Evolutionary conservation across 1,140 invertebrate genomes (phyloP).

Genomic region (Drosophila equinoxialis): DNA sequence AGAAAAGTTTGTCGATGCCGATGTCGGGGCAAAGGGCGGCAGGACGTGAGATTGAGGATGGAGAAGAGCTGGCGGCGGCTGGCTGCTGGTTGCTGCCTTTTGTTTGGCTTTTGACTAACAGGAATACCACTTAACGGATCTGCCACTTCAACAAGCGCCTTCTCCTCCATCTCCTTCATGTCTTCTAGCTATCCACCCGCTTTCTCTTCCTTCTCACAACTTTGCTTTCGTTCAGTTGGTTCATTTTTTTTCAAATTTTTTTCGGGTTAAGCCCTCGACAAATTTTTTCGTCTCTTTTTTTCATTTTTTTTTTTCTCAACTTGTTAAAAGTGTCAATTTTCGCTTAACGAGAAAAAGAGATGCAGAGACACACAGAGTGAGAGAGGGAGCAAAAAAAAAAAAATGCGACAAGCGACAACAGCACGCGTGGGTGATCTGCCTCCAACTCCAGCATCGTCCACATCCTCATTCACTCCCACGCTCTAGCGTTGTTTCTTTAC

Average conservation of each 20-base stretch:
- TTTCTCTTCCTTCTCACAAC: slow-evolving; percentile 21
- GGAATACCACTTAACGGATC: slow-evolving; percentile 65
- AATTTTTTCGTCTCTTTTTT: slow-evolving; percentile 35
- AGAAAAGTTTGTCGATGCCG: slow-evolving; percentile 1
- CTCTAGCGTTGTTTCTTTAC: slow-evolving; percentile 59
- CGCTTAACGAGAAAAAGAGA: slow-evolving; percentile 53
- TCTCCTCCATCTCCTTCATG: slow-evolving; percentile 24
- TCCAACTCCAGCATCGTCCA: neutral
- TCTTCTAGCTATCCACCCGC: neutral
- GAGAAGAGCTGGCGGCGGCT: neutral
- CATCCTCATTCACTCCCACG: neutral
- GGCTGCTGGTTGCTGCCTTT: slow-evolving; percentile 24
- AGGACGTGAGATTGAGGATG: neutral
- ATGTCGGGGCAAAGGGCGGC: no score
- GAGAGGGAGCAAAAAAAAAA: neutral
- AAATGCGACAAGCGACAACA: slow-evolving; percentile 15
- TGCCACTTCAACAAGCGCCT: slow-evolving; percentile 5
- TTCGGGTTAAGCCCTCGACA: slow-evolving; percentile 72
- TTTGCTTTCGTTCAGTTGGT: slow-evolving; percentile 6
- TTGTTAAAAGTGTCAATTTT: slow-evolving; percentile 80
- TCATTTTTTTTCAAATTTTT: slow-evolving; percentile 35
- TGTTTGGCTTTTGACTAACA: slow-evolving; percentile 70
- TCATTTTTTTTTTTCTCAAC: slow-evolving; percentile 48
- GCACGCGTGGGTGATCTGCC: slow-evolving; percentile 40
- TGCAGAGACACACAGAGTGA: neutral